A percentile compares a stretch with the other conserved stretches of the same genome.
Evolutionary conservation across 2,888 invertebrate genomes (phyloP).

Genomic region (Scaptomyza tumidula): DNA sequence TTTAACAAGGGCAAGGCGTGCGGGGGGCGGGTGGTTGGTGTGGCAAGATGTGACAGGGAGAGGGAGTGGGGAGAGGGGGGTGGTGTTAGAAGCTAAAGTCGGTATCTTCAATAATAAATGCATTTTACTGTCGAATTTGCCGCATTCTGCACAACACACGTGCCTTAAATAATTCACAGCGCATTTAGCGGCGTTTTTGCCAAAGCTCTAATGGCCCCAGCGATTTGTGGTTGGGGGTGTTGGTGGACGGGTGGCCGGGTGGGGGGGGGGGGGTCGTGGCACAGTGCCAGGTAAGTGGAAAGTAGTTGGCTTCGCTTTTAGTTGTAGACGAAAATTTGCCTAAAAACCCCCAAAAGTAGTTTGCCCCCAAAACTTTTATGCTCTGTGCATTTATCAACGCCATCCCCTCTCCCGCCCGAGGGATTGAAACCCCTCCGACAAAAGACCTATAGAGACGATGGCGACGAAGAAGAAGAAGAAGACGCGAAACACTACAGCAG

Average conservation of each 20-base stretch:
- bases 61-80: background rate
- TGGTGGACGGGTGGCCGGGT: too few species aligned
- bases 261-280: slow-evolving; percentile 37
- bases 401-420: slow-evolving; percentile 7
- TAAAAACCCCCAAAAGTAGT: slow-evolving; percentile 78
- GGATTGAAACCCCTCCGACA: background rate
- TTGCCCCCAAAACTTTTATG: slow-evolving; percentile 69
- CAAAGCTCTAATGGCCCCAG: slow-evolving; percentile 69
- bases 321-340: slow-evolving; percentile 77
- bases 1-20: background rate
- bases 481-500: slow-evolving; percentile 47
- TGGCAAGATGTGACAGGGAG: too few species aligned
- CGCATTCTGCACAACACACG: slow-evolving; percentile 80
- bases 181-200: slow-evolving; percentile 75
- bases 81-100: background rate
- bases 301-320: slow-evolving; percentile 73
- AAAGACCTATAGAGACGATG: background rate
- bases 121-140: slow-evolving; percentile 81
- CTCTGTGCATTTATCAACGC: slow-evolving; percentile 77
- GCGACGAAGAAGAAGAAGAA: background rate
- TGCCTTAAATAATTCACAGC: slow-evolving; percentile 80
- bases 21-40: too few species aligned
- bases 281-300: slow-evolving; percentile 75
- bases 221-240: slow-evolving; percentile 56
- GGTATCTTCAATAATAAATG: slow-evolving; percentile 79